Percentiles rank a stretch among this genome's conserved stretches.
Evolutionary conservation across 2,113 vertebrate species (phyloP).

Genomic region (Oplegnathus fasciatus): DNA sequence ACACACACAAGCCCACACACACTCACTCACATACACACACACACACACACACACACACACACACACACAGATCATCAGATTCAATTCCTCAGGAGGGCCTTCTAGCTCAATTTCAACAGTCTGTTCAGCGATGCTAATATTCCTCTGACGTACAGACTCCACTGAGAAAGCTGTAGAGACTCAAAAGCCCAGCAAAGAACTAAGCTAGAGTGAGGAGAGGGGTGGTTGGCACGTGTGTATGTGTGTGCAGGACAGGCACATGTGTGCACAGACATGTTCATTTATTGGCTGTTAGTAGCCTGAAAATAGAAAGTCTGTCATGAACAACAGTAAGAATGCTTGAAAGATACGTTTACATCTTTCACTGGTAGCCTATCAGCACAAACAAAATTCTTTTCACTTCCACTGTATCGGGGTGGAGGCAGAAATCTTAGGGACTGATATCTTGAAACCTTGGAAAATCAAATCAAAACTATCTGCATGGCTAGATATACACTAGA

Average conservation of each 20-base stretch:
- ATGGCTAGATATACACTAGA: background rate
- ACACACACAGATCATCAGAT: constrained; percentile 9
- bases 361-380: background rate
- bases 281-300: background rate
- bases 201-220: background rate
- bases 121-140: constrained; percentile 56
- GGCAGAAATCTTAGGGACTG: background rate
- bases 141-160: constrained; percentile 38
- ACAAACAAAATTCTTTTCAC: background rate
- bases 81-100: constrained; percentile 37
- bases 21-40: background rate
- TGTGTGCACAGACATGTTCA: background rate
- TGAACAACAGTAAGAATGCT: constrained; percentile 4
- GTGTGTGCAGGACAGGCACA: background rate
- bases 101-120: constrained; percentile 39
- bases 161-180: constrained; percentile 38
- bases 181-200: constrained; percentile 18
- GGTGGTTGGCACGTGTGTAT: background rate
- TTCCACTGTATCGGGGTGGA: background rate
- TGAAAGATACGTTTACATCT: background rate
- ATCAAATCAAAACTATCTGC: background rate
- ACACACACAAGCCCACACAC: background rate
- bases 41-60: background rate
- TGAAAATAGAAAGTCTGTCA: constrained; percentile 7
- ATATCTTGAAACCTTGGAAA: background rate